Conservation (phyloP, 2,113 vertebrate genomes). For the Uria aalge region DNA sequence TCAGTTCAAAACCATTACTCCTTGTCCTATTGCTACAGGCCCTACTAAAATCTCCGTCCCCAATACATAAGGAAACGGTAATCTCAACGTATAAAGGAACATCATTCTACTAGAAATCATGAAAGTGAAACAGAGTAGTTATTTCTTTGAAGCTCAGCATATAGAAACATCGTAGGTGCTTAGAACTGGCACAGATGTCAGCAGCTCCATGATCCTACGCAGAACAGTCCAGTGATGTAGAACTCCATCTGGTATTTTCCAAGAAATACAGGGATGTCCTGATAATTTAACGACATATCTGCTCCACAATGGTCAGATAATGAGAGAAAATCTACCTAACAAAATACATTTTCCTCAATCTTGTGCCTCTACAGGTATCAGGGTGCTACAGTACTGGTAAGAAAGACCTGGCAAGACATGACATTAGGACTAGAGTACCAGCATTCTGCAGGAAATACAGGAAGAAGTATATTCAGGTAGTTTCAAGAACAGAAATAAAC, state of each 20-base stretch:
- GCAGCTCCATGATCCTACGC: neutral
- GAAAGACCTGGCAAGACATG: neutral
- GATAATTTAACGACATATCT: neutral
- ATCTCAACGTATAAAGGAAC: neutral
- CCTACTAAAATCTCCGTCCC: neutral
- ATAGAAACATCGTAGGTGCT: neutral
- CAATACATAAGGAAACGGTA: neutral
- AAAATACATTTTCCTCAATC: neutral
- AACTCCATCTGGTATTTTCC: neutral
- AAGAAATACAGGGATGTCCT: neutral
- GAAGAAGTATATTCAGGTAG: neutral
- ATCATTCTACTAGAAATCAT: neutral
- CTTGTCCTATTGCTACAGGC: fast-evolving
- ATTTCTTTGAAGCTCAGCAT: neutral
- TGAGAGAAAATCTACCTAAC: neutral
- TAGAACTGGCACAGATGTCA: neutral
- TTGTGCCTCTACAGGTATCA: neutral
- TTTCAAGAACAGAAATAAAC: neutral
- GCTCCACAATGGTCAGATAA: neutral
- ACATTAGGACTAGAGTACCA: neutral
- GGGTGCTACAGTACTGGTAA: neutral
- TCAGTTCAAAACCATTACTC: neutral
- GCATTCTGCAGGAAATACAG: neutral
- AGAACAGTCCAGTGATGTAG: neutral
- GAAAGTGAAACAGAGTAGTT: neutral